A percentile compares a stretch with the other conserved stretches of the same genome.
These are phyloP conservation scores for Sciurus carolinensis DNA, from an alignment of 2,797 vertebrate species.

Conservation along the genomic window DNA sequence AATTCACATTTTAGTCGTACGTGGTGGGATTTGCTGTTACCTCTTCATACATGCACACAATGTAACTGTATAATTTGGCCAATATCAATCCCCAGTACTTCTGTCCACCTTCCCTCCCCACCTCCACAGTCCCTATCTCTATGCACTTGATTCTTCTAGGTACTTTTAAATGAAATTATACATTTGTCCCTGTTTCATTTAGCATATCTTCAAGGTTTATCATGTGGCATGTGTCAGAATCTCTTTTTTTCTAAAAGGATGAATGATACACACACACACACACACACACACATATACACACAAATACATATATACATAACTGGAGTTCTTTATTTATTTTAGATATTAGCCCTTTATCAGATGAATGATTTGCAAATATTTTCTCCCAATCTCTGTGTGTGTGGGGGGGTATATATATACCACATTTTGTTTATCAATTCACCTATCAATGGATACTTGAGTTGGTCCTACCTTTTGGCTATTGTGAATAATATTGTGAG, in stretches of 20 bases:
- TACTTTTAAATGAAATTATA: neutral
- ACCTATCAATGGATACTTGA: no score
- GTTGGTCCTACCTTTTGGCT: neutral
- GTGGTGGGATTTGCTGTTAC: no score
- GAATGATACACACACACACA: neutral
- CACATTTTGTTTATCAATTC: neutral
- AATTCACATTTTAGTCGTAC: no score
- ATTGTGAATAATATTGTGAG: neutral
- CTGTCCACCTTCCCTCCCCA: no score
- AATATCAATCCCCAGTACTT: no score
- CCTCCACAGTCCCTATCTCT: neutral
- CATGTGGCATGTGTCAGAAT: neutral
- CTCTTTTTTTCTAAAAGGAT: neutral
- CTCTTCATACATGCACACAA: neutral
- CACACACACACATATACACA: no score
- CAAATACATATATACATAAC: neutral
- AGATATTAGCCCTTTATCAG: no score
- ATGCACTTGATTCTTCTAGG: neutral
- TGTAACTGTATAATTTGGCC: no score
- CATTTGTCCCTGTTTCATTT: neutral
- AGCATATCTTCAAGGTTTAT: neutral
- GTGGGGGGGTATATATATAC: no score
- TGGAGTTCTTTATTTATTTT: no score
- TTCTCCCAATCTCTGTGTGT: no score
- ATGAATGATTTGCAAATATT: neutral